phyloP scores from a whole-genome alignment of 2,888 invertebrate species.

The Tinea pellionella region DNA sequence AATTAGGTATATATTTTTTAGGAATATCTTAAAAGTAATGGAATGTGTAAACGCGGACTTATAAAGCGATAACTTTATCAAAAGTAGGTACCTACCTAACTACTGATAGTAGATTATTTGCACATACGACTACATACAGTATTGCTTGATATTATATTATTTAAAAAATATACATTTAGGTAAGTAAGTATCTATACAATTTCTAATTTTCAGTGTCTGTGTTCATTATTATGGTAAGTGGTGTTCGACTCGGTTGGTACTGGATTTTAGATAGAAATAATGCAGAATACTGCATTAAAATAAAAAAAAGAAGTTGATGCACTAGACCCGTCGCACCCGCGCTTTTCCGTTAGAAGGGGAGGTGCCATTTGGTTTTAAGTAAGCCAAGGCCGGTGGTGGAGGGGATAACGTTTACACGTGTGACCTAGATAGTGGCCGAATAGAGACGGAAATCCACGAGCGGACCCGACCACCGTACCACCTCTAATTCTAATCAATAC shows the following conservation, averaged over 20 bases:
- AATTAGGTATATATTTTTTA: no score
- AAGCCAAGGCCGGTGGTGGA: slow-evolving; percentile 64
- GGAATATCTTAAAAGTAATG: no score
- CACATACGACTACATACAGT: neutral
- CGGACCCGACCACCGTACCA: slow-evolving; percentile 28
- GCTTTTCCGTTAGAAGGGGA: slow-evolving; percentile 35
- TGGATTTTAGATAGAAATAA: no score
- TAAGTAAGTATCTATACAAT: no score
- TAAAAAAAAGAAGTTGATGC: neutral
- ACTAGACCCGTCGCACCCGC: neutral
- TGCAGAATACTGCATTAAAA: neutral
- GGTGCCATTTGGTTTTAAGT: slow-evolving; percentile 54
- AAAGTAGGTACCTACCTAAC: no score
- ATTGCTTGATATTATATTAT: neutral
- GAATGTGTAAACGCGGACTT: neutral
- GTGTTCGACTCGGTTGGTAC: no score
- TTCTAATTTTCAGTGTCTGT: no score
- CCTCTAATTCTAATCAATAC: slow-evolving; percentile 44
- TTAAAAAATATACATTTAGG: neutral
- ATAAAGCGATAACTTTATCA: neutral
- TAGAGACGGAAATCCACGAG: slow-evolving; percentile 45
- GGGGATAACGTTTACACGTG: slow-evolving; percentile 68
- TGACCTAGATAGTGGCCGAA: slow-evolving; percentile 62
- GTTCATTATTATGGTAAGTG: no score
- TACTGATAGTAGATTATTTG: neutral